Percentiles rank a stretch among this genome's conserved stretches.
These are phyloP conservation scores for Tadarida brasiliensis DNA, from an alignment of 2,797 vertebrate genomes.

Conservation along the genomic window DNA sequence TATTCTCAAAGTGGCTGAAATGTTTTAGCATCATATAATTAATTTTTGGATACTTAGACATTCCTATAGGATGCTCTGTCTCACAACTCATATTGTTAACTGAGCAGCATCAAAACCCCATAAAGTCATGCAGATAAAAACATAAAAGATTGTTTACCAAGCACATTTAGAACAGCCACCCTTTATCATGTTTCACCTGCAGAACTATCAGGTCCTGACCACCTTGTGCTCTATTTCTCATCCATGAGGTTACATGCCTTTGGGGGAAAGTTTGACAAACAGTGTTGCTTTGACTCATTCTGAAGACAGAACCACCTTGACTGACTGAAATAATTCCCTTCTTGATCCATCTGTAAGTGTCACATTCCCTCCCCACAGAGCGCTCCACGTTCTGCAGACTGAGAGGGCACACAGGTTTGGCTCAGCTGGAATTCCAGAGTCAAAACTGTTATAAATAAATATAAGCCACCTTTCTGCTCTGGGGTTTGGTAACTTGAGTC, in stretches of 20 bases:
- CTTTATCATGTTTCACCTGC: neutral
- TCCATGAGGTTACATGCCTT: neutral
- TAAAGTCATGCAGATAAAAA: neutral
- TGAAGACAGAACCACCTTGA: neutral
- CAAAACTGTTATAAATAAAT: conserved; percentile 9
- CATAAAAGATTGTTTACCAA: neutral
- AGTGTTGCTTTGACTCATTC: neutral
- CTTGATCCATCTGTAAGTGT: neutral
- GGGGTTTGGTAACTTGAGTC: neutral
- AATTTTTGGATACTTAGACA: neutral
- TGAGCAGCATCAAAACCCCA: neutral
- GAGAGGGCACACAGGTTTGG: neutral
- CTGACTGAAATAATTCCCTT: neutral
- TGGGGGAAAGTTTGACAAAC: neutral
- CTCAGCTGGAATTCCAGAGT: neutral
- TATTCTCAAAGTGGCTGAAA: neutral
- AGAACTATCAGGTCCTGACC: neutral
- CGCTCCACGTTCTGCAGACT: neutral
- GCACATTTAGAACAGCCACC: neutral
- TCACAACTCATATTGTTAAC: neutral
- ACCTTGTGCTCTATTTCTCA: neutral
- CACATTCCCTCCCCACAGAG: neutral
- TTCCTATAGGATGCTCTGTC: neutral
- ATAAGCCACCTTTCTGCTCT: neutral
- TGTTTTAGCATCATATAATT: neutral